Conservation (phyloP, 1,140 invertebrate species). For the Cepaea nemoralis region DNA sequence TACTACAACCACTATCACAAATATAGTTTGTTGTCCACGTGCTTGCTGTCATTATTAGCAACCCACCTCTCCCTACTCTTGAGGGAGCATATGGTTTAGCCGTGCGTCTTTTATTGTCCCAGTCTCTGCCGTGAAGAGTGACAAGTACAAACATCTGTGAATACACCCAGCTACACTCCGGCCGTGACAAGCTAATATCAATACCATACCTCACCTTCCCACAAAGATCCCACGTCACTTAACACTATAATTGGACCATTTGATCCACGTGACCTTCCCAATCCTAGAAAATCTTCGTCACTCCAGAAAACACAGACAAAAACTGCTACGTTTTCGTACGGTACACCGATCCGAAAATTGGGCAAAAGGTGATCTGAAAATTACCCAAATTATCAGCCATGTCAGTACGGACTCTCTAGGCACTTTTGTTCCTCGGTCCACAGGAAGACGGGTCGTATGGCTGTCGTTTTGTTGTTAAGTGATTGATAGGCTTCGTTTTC, state of each 20-base stretch:
- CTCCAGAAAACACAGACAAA: not conserved
- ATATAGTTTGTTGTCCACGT: no score
- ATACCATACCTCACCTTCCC: not conserved
- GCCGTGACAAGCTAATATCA: not conserved
- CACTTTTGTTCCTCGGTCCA: not conserved
- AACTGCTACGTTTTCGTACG: not conserved
- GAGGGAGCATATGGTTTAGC: no score
- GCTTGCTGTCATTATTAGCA: no score
- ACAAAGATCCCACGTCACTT: not conserved
- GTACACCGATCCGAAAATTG: not conserved
- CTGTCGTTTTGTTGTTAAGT: not conserved
- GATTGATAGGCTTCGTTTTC: conserved; percentile 5
- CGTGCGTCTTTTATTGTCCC: no score
- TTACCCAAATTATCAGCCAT: not conserved
- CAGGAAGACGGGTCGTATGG: not conserved
- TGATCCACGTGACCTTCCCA: not conserved
- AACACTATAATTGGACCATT: not conserved
- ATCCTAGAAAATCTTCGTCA: not conserved
- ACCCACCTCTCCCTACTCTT: no score
- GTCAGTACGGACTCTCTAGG: not conserved
- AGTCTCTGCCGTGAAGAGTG: no score
- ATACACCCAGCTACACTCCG: no score
- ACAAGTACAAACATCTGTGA: no score
- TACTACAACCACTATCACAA: no score
- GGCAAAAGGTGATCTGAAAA: conserved; percentile 2